These are phyloP conservation scores for Myiozetetes cayanensis DNA, from an alignment of 2,113 vertebrate species.

Conservation along the genomic window DNA sequence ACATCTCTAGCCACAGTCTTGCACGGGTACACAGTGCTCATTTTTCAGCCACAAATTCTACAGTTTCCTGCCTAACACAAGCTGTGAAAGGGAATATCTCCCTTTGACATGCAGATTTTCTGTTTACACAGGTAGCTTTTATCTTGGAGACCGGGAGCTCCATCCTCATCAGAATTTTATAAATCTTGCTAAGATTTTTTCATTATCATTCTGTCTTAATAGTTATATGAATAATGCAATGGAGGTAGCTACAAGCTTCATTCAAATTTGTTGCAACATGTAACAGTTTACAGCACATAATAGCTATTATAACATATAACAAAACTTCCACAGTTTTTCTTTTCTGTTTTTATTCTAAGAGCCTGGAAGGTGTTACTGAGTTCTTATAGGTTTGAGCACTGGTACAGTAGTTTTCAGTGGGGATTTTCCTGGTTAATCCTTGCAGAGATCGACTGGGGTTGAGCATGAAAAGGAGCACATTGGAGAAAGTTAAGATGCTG, in stretches of 20 bases:
- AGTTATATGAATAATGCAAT: not conserved
- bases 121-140: not conserved
- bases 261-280: not conserved
- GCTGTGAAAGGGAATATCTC: not conserved
- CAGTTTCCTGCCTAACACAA: not conserved
- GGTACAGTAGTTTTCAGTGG: not conserved
- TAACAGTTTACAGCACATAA: not conserved
- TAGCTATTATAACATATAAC: not conserved
- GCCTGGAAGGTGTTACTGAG: rapidly evolving
- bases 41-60: conserved; percentile 19
- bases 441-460: not conserved
- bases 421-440: not conserved
- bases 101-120: not conserved
- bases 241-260: not conserved
- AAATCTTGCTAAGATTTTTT: not conserved
- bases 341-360: not conserved
- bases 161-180: not conserved
- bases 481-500: not conserved
- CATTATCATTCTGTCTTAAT: not conserved
- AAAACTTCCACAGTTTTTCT: not conserved
- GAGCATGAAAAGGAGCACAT: not conserved
- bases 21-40: not conserved
- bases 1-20: not conserved
- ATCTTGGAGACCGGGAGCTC: not conserved
- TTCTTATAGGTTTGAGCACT: not conserved